phyloP scores from a whole-genome alignment of 1,140 invertebrate species.

The Drosophila sp. region DNA sequence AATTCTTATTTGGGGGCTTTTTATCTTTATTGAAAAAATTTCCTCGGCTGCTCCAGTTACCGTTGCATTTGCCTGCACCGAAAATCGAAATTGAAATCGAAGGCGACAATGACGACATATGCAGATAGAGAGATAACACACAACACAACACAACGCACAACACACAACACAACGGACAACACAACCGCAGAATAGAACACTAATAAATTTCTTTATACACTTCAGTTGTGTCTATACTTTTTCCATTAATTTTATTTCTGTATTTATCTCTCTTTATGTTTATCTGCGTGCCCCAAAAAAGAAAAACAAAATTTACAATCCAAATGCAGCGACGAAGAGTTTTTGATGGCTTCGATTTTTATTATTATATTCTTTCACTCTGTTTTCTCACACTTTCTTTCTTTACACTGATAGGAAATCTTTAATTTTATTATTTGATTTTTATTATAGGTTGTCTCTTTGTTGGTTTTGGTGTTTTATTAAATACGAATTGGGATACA shows the following conservation, averaged over 20 bases:
- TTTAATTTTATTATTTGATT: conserved; percentile 31
- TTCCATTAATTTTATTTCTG: conserved; percentile 79
- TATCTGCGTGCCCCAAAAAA: conserved; percentile 66
- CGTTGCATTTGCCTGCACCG: conserved; percentile 37
- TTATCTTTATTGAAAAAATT: conserved; percentile 39
- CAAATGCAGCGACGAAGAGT: conserved; percentile 58
- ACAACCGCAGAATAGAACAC: conserved; percentile 26
- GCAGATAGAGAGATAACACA: conserved; percentile 62
- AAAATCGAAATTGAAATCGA: conserved; percentile 26
- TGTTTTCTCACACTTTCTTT: conserved; percentile 76
- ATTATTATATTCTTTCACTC: conserved; percentile 19
- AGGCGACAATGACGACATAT: conserved; percentile 61
- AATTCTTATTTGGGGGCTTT: conserved; percentile 9
- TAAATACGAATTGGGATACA: conserved; percentile 30
- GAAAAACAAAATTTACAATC: conserved; percentile 70
- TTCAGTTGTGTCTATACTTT: conserved; percentile 59
- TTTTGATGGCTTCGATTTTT: conserved; percentile 51
- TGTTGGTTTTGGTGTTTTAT: conserved; percentile 60
- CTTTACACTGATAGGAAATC: conserved; percentile 54
- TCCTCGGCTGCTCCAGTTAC: conserved; percentile 43
- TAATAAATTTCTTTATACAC: conserved; percentile 40
- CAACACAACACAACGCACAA: too few species aligned
- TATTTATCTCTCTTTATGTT: conserved; percentile 80
- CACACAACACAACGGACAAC: conserved; percentile 32
- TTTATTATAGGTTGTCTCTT: conserved; percentile 45